Evolutionary conservation across 1,140 invertebrate genomes (phyloP), one percentile per base, ranked within the genome.

Genomic region (Penaeus vannamei): DNA sequence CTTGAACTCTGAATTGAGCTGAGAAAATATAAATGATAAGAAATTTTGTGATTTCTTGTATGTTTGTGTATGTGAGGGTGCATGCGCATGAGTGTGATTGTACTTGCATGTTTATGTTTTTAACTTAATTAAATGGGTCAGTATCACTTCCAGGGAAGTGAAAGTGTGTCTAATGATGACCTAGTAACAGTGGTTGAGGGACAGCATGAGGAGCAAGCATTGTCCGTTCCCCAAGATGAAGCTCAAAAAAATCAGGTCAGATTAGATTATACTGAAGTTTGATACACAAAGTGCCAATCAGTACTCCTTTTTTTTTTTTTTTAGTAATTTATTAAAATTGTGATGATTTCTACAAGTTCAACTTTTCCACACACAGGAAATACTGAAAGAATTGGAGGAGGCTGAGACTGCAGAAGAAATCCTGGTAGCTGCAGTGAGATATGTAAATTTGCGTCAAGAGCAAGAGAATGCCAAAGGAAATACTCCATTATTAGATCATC

Each of bases 401-500:
- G 89, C 89, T 19, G 60, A 90, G 23, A 83, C 84, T 23, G 84
- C 85, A 20, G 89, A 90, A 62, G 89, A 90, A 61, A 86, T 90
- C 29, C 61, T 90, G 22, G 82, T 86, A 29, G 89, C 89, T 60
- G 89, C 89, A 17, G 69, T 90, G 23, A 79, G 80, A 36, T 90
- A 86, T 53, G 85, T 90, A 64, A 87, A 72, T 36, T 69, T 60
- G n/a, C 23, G 81, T 10, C 79, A 87, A 64, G 66, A 72, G 19
- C 66, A 82, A 64, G 76, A 81, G 32, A 42, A 20, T 14, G 83
- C 83, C 3, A 76, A 81, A 66, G 86, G 66, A 17, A 84, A 72
- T 36, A 36, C 64, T 53, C 66, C 72, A 2, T 60, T 29, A 72
- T 20, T 46, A 36, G 86, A 81, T 19, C 85, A 86, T 22, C 62